Evolutionary conservation across 2,888 invertebrate genomes (phyloP).

Genomic region (Anaspis maculata): DNA sequence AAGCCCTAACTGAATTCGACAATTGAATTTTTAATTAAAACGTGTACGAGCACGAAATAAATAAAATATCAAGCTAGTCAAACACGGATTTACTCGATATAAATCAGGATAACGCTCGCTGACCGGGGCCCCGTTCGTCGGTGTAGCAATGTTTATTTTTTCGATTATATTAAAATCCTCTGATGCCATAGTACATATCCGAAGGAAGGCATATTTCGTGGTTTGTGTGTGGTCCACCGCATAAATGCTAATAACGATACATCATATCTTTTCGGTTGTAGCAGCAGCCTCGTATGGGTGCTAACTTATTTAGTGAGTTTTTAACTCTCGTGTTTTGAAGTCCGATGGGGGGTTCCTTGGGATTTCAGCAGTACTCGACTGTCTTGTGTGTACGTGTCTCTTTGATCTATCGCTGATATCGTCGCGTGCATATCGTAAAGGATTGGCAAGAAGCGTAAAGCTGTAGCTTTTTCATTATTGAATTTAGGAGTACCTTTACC

Average conservation of each 20-base stretch:
- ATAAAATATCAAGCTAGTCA: constrained; percentile 13
- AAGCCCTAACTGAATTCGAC: constrained; percentile 11
- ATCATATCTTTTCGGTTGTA: constrained; percentile 15
- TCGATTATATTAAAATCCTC: constrained; percentile 13
- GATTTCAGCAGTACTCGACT: too few species aligned
- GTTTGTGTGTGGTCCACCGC: constrained; percentile 19
- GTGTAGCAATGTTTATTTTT: constrained; percentile 11
- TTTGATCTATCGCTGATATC: too few species aligned
- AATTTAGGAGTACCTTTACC: too few species aligned
- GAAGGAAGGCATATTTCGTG: constrained; percentile 6
- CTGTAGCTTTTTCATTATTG: too few species aligned
- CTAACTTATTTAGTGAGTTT: constrained; percentile 12
- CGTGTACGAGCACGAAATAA: constrained; percentile 11
- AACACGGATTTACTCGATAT: constrained; percentile 12
- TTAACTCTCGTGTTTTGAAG: too few species aligned
- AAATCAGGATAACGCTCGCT: constrained; percentile 14
- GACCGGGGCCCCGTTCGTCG: too few species aligned
- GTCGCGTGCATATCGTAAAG: too few species aligned
- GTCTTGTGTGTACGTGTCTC: too few species aligned
- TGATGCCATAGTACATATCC: not conserved
- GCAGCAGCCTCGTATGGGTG: too few species aligned
- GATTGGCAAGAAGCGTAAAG: too few species aligned
- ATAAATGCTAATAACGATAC: constrained; percentile 21
- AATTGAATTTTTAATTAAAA: constrained; percentile 15
- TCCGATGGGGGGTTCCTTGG: too few species aligned